Evolutionary conservation across 2,888 invertebrate genomes (phyloP).

Genomic region (Monochamus alternatus): DNA sequence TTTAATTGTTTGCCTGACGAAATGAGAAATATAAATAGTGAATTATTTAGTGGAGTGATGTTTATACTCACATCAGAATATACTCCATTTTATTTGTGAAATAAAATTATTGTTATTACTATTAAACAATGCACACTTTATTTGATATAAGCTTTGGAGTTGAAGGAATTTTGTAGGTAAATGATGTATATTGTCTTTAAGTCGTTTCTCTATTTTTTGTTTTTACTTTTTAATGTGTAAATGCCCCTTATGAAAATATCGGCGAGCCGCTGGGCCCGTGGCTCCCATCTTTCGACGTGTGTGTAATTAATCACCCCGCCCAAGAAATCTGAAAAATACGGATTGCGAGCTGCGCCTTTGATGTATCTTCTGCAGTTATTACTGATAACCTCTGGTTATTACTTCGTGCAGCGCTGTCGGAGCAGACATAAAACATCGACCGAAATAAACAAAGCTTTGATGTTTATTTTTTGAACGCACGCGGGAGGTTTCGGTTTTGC

Average conservation of each 20-base stretch:
- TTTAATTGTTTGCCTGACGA: too few species aligned
- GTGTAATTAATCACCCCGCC: constrained; percentile 61
- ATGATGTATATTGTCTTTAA: too few species aligned
- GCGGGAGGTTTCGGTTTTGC: background rate
- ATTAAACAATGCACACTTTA: too few species aligned
- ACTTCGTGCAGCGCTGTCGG: constrained; percentile 19
- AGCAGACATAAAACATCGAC: constrained; percentile 20
- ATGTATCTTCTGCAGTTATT: constrained; percentile 49
- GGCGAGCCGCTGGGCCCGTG: background rate
- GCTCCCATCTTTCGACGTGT: constrained; percentile 20
- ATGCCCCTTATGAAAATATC: background rate
- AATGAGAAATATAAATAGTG: too few species aligned
- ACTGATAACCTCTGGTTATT: constrained; percentile 48
- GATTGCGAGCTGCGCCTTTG: constrained; percentile 44
- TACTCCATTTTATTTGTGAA: too few species aligned
- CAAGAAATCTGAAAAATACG: constrained; percentile 53
- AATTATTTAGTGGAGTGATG: too few species aligned
- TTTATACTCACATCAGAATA: too few species aligned
- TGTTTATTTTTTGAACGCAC: background rate
- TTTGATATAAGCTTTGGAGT: too few species aligned
- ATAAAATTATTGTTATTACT: too few species aligned
- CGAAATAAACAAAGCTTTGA: constrained; percentile 30
- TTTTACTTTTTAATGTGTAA: background rate
- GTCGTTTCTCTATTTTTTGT: constrained; percentile 43
- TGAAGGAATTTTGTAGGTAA: too few species aligned